Conservation (phyloP, 2,113 vertebrate genomes). For the Hoplias malabaricus region DNA sequence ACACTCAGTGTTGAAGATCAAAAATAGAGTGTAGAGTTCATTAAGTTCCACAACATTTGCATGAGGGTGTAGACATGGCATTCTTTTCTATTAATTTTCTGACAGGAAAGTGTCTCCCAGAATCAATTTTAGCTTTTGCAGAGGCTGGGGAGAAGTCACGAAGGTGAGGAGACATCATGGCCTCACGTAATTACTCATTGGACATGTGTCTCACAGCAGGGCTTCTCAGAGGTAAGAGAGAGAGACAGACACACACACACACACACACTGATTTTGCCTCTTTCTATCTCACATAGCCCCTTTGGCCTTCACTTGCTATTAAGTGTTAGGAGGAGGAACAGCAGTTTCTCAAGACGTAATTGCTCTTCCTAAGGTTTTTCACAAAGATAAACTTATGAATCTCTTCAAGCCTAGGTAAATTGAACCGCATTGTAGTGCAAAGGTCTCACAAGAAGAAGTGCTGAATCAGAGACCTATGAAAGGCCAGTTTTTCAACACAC, state of each 20-base stretch:
- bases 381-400: not conserved
- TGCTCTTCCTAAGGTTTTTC: not conserved
- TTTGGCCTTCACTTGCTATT: not conserved
- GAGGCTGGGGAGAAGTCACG: not conserved
- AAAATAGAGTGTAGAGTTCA: not conserved
- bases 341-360: not conserved
- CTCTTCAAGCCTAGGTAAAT: not conserved
- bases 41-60: conserved; percentile 18
- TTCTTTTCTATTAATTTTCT: conserved; percentile 23
- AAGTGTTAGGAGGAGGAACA: not conserved
- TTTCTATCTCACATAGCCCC: not conserved
- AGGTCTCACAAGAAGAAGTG: not conserved
- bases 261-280: conserved; percentile 2
- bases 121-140: conserved; percentile 25
- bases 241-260: not conserved
- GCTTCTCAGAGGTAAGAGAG: not conserved
- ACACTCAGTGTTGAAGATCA: not conserved
- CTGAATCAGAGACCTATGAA: conserved; percentile 16
- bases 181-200: conserved; percentile 21
- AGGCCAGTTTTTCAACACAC: not conserved
- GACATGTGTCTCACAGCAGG: conserved; percentile 23
- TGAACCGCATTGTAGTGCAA: not conserved
- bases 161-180: not conserved
- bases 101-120: conserved; percentile 2
- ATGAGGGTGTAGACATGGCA: not conserved